phyloP scores from a whole-genome alignment of 2,888 invertebrate genomes.

The Zelleria hepariella region DNA sequence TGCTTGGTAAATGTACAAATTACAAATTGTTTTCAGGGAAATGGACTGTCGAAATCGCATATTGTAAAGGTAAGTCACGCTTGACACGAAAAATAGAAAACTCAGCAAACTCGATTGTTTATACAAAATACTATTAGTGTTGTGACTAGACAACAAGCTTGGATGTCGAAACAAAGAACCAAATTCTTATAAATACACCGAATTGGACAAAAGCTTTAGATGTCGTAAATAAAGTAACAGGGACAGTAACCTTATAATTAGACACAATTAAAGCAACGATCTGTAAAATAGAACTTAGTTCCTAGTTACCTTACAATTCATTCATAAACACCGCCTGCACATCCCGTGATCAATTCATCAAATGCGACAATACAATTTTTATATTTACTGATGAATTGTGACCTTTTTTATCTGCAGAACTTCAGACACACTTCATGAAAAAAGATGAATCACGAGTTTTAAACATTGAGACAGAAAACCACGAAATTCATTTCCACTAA shows the following conservation, averaged over 20 bases:
- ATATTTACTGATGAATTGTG: too few species aligned
- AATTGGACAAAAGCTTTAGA: conserved; percentile 22
- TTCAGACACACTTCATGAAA: too few species aligned
- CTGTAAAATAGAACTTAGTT: conserved; percentile 14
- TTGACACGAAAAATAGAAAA: conserved; percentile 19
- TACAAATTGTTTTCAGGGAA: conserved; percentile 63
- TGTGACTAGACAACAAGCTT: background rate
- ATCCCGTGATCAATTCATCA: background rate
- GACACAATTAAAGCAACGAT: conserved; percentile 12
- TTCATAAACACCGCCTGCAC: background rate
- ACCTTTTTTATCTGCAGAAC: too few species aligned
- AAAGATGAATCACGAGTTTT: conserved; percentile 14
- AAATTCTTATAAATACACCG: conserved; percentile 4
- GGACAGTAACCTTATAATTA: conserved; percentile 39
- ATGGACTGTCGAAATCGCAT: conserved; percentile 53
- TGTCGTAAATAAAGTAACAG: conserved; percentile 25
- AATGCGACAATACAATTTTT: background rate
- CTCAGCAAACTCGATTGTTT: too few species aligned
- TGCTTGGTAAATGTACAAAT: conserved; percentile 8
- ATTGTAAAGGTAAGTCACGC: conserved; percentile 61
- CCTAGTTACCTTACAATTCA: background rate
- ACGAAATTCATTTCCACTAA: too few species aligned
- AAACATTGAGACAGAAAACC: too few species aligned
- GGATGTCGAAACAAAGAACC: background rate
- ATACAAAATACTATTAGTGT: conserved; percentile 7